Percentiles rank a stretch among this genome's conserved stretches.
Evolutionary conservation across 1,140 invertebrate genomes (phyloP).

Genomic region (Ladona fulva): DNA sequence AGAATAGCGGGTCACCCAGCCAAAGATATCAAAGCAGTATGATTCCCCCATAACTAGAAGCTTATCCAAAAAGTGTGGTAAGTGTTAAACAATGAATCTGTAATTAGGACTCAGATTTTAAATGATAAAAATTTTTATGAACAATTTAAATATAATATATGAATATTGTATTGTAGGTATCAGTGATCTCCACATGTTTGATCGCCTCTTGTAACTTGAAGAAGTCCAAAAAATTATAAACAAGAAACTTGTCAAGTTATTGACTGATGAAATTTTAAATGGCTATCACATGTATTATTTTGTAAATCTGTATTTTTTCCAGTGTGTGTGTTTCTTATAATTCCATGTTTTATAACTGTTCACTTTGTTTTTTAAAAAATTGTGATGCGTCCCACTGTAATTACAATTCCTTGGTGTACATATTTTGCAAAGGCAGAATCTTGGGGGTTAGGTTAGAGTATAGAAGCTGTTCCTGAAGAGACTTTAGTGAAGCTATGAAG

Average conservation of each 20-base stretch:
- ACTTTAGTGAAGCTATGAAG: not conserved
- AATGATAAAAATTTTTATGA: not conserved
- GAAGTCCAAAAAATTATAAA: not conserved
- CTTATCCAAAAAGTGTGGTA: not conserved
- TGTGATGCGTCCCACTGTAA: not conserved
- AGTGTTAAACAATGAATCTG: not conserved
- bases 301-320: slow-evolving; percentile 4
- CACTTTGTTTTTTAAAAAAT: not conserved
- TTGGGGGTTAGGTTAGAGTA: not conserved
- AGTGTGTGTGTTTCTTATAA: not conserved
- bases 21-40: not conserved
- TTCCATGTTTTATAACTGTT: not conserved
- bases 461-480: not conserved
- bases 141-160: not conserved
- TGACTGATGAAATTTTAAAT: not conserved
- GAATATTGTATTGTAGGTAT: not conserved
- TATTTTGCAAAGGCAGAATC: not conserved
- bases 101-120: not conserved
- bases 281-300: not conserved
- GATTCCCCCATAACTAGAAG: not conserved
- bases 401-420: not conserved
- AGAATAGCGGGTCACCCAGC: not conserved
- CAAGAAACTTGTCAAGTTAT: not conserved
- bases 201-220: not conserved
- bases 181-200: not conserved